Percentiles rank a stretch among this genome's conserved stretches.
phyloP scores from a whole-genome alignment of 2,113 vertebrate species.

The Shinisaurus crocodilurus region DNA sequence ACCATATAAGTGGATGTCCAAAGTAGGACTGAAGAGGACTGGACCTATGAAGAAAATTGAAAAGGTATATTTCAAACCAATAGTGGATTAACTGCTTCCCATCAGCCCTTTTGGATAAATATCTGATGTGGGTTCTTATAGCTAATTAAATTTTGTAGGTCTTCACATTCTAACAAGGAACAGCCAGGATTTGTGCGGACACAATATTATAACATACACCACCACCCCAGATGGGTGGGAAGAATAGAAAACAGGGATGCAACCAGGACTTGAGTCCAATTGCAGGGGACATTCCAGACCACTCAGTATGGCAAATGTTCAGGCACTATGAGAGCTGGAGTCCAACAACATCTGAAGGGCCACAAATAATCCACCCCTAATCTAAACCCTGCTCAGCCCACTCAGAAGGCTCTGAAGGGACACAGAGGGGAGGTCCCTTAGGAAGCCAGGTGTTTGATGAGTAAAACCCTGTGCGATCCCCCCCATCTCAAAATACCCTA shows the following conservation, averaged over 20 bases:
- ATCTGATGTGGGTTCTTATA: not conserved
- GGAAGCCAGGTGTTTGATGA: not conserved
- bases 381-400: not conserved
- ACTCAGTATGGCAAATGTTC: not conserved
- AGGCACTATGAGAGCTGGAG: not conserved
- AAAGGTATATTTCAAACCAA: conserved; percentile 6
- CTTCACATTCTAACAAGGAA: not conserved
- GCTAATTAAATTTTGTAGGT: not conserved
- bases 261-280: not conserved
- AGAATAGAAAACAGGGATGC: not conserved
- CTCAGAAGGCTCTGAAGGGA: not conserved
- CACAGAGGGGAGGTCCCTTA: not conserved
- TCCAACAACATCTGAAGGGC: too few relatives aligned
- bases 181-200: not conserved
- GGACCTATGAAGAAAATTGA: not conserved
- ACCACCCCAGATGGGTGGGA: too few relatives aligned
- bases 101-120: not conserved
- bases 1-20: fast-evolving
- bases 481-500: not conserved
- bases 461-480: too few relatives aligned
- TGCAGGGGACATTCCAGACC: too few relatives aligned
- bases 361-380: not conserved
- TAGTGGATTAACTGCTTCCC: not conserved
- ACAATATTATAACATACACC: not conserved
- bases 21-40: conserved; percentile 23